phyloP scores from a whole-genome alignment of 2,888 invertebrate genomes.

The Lycophotia porphyrea region DNA sequence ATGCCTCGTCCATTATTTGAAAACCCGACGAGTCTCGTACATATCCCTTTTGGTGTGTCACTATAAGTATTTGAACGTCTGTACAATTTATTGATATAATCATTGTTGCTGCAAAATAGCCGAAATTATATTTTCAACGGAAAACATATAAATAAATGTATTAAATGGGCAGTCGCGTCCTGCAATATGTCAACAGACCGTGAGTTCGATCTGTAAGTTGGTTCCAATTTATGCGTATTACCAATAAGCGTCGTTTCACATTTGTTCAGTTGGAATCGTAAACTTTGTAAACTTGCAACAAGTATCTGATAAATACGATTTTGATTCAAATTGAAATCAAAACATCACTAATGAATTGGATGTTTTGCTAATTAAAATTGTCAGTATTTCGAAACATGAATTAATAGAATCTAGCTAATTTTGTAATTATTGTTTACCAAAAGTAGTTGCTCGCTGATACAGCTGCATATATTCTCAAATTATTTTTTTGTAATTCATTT shows the following conservation, averaged over 20 bases:
- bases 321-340: background rate
- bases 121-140: slow-evolving; percentile 4
- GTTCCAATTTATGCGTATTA: slow-evolving; percentile 71
- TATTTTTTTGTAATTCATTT: background rate
- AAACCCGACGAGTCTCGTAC: background rate
- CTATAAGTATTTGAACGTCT: slow-evolving; percentile 22
- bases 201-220: slow-evolving; percentile 60
- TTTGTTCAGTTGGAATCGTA: slow-evolving; percentile 23
- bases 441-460: background rate
- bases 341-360: background rate
- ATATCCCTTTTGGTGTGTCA: slow-evolving; percentile 23
- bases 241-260: slow-evolving; percentile 53
- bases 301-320: background rate
- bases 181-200: slow-evolving; percentile 32
- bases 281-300: background rate
- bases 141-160: slow-evolving; percentile 42
- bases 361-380: slow-evolving; percentile 2
- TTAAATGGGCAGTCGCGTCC: slow-evolving; percentile 57
- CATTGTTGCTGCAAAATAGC: too few species aligned
- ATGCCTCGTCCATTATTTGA: background rate
- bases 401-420: background rate
- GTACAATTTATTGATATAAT: background rate
- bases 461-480: background rate
- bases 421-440: background rate
- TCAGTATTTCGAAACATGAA: background rate